A percentile compares a stretch with the other conserved stretches of the same genome.
Conservation (phyloP, 2,888 invertebrate genomes). For the Eupithecia exiguata region DNA sequence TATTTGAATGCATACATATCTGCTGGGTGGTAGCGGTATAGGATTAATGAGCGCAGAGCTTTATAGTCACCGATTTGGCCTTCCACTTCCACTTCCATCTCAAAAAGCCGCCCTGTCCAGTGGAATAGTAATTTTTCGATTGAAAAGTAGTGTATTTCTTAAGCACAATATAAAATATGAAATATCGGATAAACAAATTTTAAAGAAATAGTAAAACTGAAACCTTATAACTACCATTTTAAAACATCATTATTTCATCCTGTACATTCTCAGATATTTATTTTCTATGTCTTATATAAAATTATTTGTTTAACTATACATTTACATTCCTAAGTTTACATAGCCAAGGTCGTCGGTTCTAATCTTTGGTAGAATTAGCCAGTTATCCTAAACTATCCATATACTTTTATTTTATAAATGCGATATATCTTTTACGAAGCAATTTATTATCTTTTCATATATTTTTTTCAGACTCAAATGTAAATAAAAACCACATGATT, state of each 20-base stretch:
- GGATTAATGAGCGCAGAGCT: too few species aligned
- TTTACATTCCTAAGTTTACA: constrained; percentile 57
- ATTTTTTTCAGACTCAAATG: not conserved
- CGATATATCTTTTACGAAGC: not conserved
- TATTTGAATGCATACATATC: too few species aligned
- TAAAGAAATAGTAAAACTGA: not conserved
- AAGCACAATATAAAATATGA: not conserved
- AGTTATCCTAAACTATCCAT: not conserved
- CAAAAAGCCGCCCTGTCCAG: not conserved
- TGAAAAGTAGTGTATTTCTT: not conserved
- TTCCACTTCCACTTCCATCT: not conserved
- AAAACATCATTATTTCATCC: constrained; percentile 16
- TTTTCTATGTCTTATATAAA: constrained; percentile 5
- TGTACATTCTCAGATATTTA: constrained; percentile 25
- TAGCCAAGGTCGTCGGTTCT: constrained; percentile 60
- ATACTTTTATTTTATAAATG: constrained; percentile 4
- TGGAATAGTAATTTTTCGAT: not conserved
- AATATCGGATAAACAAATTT: not conserved
- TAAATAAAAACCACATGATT: not conserved
- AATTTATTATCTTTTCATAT: constrained; percentile 5
- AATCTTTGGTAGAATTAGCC: constrained; percentile 1
- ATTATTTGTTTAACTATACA: constrained; percentile 13
- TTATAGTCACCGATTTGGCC: not conserved
- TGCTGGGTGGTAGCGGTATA: too few species aligned
- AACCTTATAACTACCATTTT: constrained; percentile 16